These are phyloP conservation scores for Rhaphigaster nebulosa DNA, from an alignment of 2,888 invertebrate species.

Conservation along the genomic window DNA sequence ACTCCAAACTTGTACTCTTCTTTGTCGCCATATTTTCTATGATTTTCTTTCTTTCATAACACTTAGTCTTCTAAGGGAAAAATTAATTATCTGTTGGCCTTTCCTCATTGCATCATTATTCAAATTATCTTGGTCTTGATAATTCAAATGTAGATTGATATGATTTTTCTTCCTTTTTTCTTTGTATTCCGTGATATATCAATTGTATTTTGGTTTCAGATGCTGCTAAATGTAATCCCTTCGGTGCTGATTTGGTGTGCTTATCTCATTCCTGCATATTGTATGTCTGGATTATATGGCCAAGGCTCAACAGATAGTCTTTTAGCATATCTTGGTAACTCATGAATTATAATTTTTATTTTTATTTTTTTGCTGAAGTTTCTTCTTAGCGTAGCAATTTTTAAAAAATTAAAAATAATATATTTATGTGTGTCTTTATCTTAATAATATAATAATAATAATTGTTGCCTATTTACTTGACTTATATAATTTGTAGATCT, in stretches of 20 bases:
- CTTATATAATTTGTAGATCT: no score
- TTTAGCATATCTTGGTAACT: conserved; percentile 67
- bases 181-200: conserved; percentile 23
- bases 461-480: no score
- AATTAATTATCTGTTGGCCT: neutral
- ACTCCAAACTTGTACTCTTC: neutral
- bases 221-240: conserved; percentile 82
- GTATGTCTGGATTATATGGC: conserved; percentile 86
- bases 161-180: neutral
- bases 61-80: no score
- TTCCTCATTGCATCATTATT: neutral
- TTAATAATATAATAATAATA: no score
- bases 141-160: neutral
- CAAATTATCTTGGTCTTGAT: neutral
- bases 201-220: conserved; percentile 71
- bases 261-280: conserved; percentile 88
- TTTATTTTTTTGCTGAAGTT: no score
- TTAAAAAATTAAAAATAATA: no score
- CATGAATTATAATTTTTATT: neutral
- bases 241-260: conserved; percentile 86
- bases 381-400: no score
- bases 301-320: conserved; percentile 66
- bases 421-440: no score
- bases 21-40: neutral
- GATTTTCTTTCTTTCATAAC: no score